Percentiles rank a stretch among this genome's conserved stretches.
Conservation (phyloP, 2,113 vertebrate species). For the Sterrhoptilus dennistouni region DNA sequence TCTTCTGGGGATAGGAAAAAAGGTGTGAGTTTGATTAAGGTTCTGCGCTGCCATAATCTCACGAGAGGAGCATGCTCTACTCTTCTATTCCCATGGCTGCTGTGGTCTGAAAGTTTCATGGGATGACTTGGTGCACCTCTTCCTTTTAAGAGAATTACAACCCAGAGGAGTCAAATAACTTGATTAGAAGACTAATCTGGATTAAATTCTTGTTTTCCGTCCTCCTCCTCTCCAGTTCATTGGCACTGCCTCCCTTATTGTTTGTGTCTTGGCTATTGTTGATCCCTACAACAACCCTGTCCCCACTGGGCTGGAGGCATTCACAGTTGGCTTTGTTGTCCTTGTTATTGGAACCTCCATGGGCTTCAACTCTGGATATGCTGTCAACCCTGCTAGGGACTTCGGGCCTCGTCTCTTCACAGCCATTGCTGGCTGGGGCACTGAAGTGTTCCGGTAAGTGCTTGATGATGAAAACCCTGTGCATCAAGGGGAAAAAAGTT, state of each 20-base stretch:
- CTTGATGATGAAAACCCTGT: neutral
- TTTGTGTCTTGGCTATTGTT: conserved; percentile 93
- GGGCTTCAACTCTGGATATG: conserved; percentile 98
- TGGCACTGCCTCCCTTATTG: conserved; percentile 89
- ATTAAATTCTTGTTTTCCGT: neutral
- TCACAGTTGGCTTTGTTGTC: conserved; percentile 94
- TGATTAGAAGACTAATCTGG: neutral
- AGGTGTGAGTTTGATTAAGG: accelerated
- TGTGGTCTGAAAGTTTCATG: neutral
- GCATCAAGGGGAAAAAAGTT: neutral
- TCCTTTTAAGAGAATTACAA: neutral
- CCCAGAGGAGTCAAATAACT: neutral
- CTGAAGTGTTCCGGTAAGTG: conserved; percentile 89
- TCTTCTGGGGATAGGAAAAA: neutral
- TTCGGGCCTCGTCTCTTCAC: conserved; percentile 94
- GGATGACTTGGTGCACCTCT: neutral
- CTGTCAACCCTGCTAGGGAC: conserved; percentile 96
- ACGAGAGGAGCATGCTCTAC: neutral
- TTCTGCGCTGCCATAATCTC: neutral
- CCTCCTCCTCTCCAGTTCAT: conserved; percentile 78
- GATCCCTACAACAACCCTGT: conserved; percentile 94
- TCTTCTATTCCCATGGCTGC: neutral
- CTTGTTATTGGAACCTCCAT: conserved; percentile 94
- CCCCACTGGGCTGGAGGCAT: conserved; percentile 90
- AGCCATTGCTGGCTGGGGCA: conserved; percentile 90